Evolutionary conservation across 2,113 vertebrate genomes (phyloP).

Genomic region (Silurus glanis): DNA sequence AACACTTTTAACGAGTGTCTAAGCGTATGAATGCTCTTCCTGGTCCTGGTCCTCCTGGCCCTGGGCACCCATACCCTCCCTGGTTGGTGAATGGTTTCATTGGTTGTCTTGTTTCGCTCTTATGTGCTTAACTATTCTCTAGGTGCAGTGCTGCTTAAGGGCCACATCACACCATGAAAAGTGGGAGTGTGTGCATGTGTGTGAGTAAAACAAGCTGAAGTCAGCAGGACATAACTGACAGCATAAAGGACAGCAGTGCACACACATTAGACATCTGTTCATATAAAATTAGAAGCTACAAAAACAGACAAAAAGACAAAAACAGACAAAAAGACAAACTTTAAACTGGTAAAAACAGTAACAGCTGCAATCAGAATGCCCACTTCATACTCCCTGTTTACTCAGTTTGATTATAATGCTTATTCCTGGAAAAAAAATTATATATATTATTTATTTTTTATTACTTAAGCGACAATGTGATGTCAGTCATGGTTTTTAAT

Average conservation of each 20-base stretch:
- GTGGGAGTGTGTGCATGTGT: neutral
- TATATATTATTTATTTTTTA: neutral
- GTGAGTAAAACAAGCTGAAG: neutral
- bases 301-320: neutral
- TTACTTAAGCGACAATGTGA: neutral
- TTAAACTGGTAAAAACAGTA: neutral
- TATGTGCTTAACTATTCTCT: neutral
- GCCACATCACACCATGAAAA: neutral
- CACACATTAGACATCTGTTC: conserved; percentile 4
- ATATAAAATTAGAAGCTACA: neutral
- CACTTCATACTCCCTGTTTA: conserved; percentile 45
- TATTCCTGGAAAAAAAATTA: neutral
- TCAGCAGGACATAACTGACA: conserved; percentile 28
- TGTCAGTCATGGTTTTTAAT: neutral
- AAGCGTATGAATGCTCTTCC: too few relatives aligned
- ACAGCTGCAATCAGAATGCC: conserved; percentile 8
- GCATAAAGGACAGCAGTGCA: conserved; percentile 24
- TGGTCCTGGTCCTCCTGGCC: too few relatives aligned
- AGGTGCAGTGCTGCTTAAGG: neutral
- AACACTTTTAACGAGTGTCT: too few relatives aligned
- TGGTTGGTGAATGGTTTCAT: conserved; percentile 55
- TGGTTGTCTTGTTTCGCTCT: neutral
- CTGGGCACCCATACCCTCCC: conserved; percentile 18
- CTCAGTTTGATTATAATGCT: neutral
- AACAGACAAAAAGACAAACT: too few relatives aligned